Percentiles rank a stretch among this genome's conserved stretches.
Conservation (phyloP, 2,888 invertebrate species). For the Deladenus siricidicola region DNA sequence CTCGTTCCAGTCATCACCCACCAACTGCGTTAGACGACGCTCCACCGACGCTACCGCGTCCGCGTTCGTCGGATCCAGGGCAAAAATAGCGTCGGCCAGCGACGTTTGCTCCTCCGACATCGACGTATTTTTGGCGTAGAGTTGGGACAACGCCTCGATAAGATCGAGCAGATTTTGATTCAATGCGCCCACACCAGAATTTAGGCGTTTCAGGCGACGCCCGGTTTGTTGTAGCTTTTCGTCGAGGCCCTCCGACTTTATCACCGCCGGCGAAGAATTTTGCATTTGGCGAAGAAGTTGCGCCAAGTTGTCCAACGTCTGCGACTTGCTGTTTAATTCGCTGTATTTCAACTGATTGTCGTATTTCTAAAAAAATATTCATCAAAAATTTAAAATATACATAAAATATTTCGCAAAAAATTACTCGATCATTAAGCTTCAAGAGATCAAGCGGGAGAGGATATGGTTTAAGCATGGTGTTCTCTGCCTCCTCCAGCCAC, state of each 20-base stretch:
- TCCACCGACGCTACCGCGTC: conserved; percentile 7
- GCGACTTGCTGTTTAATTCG: conserved; percentile 22
- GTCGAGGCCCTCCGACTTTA: conserved; percentile 6
- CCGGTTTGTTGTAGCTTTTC: not conserved
- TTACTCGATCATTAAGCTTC: conserved; percentile 16
- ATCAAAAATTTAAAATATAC: no score
- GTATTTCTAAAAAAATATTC: conserved; percentile 13
- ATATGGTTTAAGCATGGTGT: not conserved
- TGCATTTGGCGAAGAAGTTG: conserved; percentile 27
- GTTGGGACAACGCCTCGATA: conserved; percentile 4
- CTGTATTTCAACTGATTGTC: conserved; percentile 15
- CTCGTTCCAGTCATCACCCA: conserved; percentile 9
- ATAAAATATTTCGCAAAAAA: not conserved
- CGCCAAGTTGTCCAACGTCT: conserved; percentile 32
- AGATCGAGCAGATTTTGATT: conserved; percentile 15
- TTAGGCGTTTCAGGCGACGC: conserved; percentile 8
- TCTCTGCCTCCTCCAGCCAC: conserved; percentile 16
- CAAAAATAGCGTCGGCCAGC: conserved; percentile 15
- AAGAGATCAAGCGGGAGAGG: conserved; percentile 8
- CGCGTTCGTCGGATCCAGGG: conserved; percentile 6
- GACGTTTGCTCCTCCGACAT: conserved; percentile 4
- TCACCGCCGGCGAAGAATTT: conserved; percentile 16
- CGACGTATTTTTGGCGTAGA: not conserved
- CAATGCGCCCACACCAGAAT: conserved; percentile 12
- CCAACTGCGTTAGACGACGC: conserved; percentile 8